Conservation (phyloP, 2,113 vertebrate species). For the Gracilinanus agilis region DNA sequence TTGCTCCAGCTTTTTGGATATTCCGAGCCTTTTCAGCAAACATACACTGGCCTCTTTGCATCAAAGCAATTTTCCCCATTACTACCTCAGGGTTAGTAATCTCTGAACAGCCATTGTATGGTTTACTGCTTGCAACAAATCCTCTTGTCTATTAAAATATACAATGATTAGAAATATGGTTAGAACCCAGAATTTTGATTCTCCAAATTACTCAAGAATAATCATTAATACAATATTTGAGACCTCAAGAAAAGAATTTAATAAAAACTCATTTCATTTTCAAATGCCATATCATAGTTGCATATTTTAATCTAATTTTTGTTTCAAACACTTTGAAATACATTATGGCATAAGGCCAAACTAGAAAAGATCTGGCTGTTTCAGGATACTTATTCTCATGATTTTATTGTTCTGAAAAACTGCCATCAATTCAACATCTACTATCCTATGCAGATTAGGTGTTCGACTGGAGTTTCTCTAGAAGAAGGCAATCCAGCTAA, state of each 20-base stretch:
- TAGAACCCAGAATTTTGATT: slow-evolving; percentile 12
- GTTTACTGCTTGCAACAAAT: slow-evolving; percentile 94
- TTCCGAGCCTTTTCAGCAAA: slow-evolving; percentile 98
- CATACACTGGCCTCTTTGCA: slow-evolving; percentile 98
- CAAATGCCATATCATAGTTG: background rate
- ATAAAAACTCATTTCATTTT: slow-evolving; percentile 27
- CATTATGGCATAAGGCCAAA: background rate
- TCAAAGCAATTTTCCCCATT: slow-evolving; percentile 94
- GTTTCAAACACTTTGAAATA: slow-evolving; percentile 21
- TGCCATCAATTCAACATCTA: background rate
- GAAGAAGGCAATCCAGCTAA: background rate
- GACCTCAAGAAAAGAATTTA: slow-evolving; percentile 9
- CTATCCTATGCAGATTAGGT: background rate
- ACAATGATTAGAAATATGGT: slow-evolving; percentile 55
- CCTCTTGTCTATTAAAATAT: slow-evolving; percentile 90
- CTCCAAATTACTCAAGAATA: slow-evolving; percentile 34
- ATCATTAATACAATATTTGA: background rate
- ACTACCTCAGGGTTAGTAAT: slow-evolving; percentile 93
- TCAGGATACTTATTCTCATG: background rate
- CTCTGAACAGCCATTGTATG: slow-evolving; percentile 95
- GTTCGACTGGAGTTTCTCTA: background rate
- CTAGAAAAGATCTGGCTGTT: background rate
- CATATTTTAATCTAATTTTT: background rate
- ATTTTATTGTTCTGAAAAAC: background rate
- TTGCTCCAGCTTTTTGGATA: slow-evolving; percentile 96